These are phyloP conservation scores for Orientallactaga bullata DNA, from an alignment of 2,113 vertebrate genomes.

Conservation along the genomic window DNA sequence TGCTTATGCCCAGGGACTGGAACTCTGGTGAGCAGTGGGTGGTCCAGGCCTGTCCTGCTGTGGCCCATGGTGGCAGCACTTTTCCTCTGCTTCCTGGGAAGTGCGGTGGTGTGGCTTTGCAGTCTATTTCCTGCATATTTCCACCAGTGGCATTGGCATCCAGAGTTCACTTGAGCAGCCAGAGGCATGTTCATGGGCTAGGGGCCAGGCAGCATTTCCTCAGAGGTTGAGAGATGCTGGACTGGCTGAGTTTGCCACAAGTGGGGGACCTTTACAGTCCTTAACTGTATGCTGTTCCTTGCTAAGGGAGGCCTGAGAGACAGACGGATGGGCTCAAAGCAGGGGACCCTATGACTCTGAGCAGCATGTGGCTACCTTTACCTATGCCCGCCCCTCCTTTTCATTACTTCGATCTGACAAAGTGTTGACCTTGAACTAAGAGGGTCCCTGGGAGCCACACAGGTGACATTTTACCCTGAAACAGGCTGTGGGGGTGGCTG, in stretches of 20 bases:
- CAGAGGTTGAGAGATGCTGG: background rate
- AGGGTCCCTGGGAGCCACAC: background rate
- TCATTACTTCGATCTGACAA: background rate
- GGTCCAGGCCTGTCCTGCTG: accelerated
- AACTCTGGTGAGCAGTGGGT: background rate
- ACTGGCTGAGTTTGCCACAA: background rate
- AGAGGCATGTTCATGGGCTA: too few species aligned
- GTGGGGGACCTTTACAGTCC: background rate
- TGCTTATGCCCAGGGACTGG: background rate
- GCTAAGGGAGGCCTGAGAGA: background rate
- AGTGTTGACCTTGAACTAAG: background rate
- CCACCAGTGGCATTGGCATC: background rate
- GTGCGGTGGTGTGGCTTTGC: background rate
- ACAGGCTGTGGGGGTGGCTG: background rate
- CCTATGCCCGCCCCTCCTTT: background rate
- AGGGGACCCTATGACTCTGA: background rate
- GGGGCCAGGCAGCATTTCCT: background rate
- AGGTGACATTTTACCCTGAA: accelerated
- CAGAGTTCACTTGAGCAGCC: background rate
- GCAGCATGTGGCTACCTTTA: too few species aligned
- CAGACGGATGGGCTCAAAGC: background rate
- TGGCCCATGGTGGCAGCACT: accelerated
- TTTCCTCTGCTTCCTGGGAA: background rate
- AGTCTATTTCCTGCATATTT: background rate
- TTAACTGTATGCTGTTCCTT: background rate